Evolutionary conservation across 2,797 vertebrate genomes (phyloP).

Genomic region (Sebastolobus alascanus): DNA sequence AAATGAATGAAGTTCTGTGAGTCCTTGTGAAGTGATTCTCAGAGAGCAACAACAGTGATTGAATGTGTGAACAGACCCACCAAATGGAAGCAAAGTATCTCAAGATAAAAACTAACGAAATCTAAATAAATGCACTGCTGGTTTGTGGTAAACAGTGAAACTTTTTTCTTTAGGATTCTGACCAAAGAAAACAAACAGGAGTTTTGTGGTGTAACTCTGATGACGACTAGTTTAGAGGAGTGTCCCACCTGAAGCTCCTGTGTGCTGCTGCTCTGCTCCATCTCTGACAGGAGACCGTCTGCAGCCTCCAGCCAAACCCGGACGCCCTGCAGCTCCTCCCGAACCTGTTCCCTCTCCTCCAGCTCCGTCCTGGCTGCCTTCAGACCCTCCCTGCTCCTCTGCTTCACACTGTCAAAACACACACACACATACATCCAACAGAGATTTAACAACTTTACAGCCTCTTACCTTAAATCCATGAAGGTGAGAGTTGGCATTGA

Average conservation of each 20-base stretch:
- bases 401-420: constrained; percentile 75
- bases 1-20: background rate
- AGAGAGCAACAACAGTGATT: background rate
- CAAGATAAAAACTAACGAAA: background rate
- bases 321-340: constrained; percentile 85
- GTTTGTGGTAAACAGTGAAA: background rate
- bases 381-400: constrained; percentile 83
- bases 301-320: constrained; percentile 79
- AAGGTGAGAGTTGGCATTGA: background rate
- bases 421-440: background rate
- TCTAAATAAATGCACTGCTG: background rate
- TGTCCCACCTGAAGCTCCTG: constrained; percentile 88
- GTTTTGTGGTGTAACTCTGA: background rate
- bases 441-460: background rate
- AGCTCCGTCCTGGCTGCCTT: constrained; percentile 83
- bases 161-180: background rate
- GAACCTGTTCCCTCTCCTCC: constrained; percentile 85
- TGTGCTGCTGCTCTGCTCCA: constrained; percentile 75
- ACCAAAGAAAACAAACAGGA: background rate
- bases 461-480: background rate
- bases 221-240: background rate
- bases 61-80: background rate
- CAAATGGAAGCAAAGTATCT: background rate
- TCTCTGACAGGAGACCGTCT: constrained; percentile 62
- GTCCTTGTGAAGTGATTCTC: background rate